A percentile compares a stretch with the other conserved stretches of the same genome.
Evolutionary conservation across 2,888 invertebrate species (phyloP).

Genomic region (Sarcophaga caerulescens): DNA sequence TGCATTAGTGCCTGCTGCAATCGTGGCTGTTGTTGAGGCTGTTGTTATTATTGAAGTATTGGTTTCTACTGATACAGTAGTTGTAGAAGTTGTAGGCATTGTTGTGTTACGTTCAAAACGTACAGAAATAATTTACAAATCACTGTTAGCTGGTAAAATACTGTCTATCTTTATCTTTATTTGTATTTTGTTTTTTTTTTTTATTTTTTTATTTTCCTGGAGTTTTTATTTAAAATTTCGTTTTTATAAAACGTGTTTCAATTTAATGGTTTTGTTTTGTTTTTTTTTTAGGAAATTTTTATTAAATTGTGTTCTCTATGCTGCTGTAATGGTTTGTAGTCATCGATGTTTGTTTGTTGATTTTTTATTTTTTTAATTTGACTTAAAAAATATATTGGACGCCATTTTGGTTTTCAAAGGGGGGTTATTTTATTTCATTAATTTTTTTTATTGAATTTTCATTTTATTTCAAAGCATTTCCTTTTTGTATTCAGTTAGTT

Average conservation of each 20-base stretch:
- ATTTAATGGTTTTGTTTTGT: neutral
- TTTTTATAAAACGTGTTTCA: too few species aligned
- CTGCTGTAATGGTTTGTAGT: constrained; percentile 7
- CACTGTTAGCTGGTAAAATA: neutral
- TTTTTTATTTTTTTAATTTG: constrained; percentile 15
- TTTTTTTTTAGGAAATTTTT: constrained; percentile 10
- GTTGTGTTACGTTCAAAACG: constrained; percentile 39
- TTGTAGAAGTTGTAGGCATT: constrained; percentile 59
- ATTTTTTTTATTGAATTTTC: constrained; percentile 17
- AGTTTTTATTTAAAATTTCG: too few species aligned
- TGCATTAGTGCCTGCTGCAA: constrained; percentile 1
- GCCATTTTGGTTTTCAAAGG: constrained; percentile 47
- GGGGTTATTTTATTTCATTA: constrained; percentile 27
- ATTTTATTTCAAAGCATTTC: constrained; percentile 47
- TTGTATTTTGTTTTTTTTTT: neutral
- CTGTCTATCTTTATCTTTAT: neutral
- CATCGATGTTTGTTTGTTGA: constrained; percentile 17
- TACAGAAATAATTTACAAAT: neutral
- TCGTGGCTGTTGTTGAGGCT: constrained; percentile 18
- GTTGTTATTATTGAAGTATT: constrained; percentile 43
- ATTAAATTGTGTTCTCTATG: neutral
- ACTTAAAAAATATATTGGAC: constrained; percentile 58
- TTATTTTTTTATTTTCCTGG: too few species aligned
- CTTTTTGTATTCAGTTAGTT: neutral
- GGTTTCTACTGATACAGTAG: constrained; percentile 45